These are phyloP conservation scores for Orthochromis malagaraziensis DNA, from an alignment of 2,113 vertebrate species.

Conservation along the genomic window DNA sequence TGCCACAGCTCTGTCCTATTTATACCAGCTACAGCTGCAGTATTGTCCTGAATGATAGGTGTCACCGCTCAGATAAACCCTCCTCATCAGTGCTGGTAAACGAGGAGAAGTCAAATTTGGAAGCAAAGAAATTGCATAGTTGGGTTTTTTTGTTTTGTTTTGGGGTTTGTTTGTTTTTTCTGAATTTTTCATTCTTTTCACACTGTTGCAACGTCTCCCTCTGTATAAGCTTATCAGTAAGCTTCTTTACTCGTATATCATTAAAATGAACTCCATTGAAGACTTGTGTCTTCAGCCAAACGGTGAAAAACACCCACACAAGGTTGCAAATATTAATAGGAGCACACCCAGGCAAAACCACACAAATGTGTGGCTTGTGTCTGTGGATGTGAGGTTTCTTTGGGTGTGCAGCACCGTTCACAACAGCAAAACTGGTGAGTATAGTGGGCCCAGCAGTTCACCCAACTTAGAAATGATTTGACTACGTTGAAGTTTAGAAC, in stretches of 20 bases:
- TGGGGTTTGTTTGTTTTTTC: background rate
- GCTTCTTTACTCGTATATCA: background rate
- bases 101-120: background rate
- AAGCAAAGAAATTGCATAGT: background rate
- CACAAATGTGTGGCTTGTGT: background rate
- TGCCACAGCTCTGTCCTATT: background rate
- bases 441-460: background rate
- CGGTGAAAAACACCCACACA: background rate
- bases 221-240: background rate
- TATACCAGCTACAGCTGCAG: background rate
- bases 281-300: background rate
- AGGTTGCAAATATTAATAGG: background rate
- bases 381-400: background rate
- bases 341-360: background rate
- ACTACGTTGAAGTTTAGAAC: fast-evolving
- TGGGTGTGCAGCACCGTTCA: background rate
- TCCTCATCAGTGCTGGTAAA: background rate
- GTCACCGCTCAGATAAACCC: background rate
- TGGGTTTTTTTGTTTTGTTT: background rate
- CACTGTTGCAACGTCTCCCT: fast-evolving
- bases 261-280: fast-evolving
- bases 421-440: background rate
- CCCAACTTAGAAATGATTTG: background rate
- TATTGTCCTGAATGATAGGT: background rate
- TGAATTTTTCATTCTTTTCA: background rate